Evolutionary conservation across 2,888 invertebrate species (phyloP).

Genomic region (Nephrotoma appendiculata): DNA sequence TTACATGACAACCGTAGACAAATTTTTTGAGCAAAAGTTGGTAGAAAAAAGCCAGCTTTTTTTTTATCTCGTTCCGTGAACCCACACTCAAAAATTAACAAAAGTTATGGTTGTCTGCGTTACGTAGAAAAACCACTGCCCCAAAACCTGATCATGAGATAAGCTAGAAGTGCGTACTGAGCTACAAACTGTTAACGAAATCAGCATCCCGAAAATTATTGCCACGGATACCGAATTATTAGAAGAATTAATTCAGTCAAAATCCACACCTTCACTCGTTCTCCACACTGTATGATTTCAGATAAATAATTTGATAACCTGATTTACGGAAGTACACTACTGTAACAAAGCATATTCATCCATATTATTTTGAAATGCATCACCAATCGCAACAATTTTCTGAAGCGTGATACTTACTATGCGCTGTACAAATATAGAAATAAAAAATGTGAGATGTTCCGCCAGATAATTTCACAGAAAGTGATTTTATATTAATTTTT

Average conservation of each 20-base stretch:
- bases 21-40: too few relatives aligned
- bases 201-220: too few relatives aligned
- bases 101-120: too few relatives aligned
- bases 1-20: too few relatives aligned
- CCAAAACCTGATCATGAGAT: too few relatives aligned
- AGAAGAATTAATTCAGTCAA: neutral
- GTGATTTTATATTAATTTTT: neutral
- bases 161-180: too few relatives aligned
- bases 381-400: neutral
- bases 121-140: too few relatives aligned
- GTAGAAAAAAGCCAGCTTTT: too few relatives aligned
- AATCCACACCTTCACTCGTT: neutral
- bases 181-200: too few relatives aligned
- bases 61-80: too few relatives aligned
- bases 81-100: too few relatives aligned
- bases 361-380: neutral
- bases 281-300: neutral
- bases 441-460: neutral
- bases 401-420: neutral
- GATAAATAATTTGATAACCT: neutral
- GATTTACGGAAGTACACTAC: neutral
- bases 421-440: neutral
- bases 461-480: neutral
- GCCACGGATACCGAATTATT: too few relatives aligned
- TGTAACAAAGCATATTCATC: neutral